These are phyloP conservation scores for Crenuchus spilurus DNA, from an alignment of 2,797 vertebrate species.

Conservation along the genomic window DNA sequence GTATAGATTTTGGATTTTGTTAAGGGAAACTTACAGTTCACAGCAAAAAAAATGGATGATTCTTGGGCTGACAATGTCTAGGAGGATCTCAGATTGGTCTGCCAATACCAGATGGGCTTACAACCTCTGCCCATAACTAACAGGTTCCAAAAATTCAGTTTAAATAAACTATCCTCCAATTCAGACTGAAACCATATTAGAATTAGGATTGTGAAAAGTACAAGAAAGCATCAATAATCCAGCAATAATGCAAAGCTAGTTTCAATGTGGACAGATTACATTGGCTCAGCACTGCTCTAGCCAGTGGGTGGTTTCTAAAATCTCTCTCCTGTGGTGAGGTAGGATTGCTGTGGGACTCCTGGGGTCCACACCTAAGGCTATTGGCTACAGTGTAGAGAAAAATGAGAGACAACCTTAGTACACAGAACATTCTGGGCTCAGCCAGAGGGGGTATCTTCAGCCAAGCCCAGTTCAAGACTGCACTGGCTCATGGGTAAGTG, in stretches of 20 bases:
- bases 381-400: constrained; percentile 47
- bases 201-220: too few relatives aligned
- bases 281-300: background rate
- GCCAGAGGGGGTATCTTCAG: constrained; percentile 24
- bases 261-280: background rate
- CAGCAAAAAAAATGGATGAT: too few relatives aligned
- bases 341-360: constrained; percentile 51
- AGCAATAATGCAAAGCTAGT: background rate
- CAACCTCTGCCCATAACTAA: too few relatives aligned
- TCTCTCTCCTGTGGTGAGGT: constrained; percentile 39
- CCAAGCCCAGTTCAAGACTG: constrained; percentile 5
- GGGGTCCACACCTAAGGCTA: constrained; percentile 37
- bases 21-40: too few relatives aligned
- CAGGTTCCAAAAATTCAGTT: too few relatives aligned
- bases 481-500: constrained; percentile 17
- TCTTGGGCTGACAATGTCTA: too few relatives aligned
- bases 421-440: background rate
- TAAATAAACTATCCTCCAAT: too few relatives aligned
- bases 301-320: constrained; percentile 35
- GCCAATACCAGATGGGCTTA: too few relatives aligned
- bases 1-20: too few relatives aligned
- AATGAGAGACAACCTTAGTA: constrained; percentile 26
- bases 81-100: too few relatives aligned
- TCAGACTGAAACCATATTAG: too few relatives aligned
- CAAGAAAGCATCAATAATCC: too few relatives aligned